phyloP scores from a whole-genome alignment of 2,797 vertebrate species.

The Pangasius mekongensis region DNA sequence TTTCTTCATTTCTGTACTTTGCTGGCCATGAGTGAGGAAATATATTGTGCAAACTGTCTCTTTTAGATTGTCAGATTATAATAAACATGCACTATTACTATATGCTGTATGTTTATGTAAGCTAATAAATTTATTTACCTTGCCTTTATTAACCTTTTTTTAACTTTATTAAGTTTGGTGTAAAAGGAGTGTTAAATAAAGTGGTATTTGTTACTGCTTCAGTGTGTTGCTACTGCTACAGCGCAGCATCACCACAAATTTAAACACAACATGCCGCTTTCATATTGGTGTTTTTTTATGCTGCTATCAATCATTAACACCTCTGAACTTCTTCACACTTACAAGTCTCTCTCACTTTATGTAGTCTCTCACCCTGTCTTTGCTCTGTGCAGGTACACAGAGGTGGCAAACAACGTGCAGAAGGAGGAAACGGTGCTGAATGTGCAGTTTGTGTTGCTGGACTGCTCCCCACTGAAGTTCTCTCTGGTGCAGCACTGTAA shows the following conservation, averaged over 20 bases:
- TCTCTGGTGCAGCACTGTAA: conserved; percentile 85
- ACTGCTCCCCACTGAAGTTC: conserved; percentile 85
- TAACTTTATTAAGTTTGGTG: background rate
- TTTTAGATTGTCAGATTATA: background rate
- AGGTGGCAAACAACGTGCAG: conserved; percentile 84
- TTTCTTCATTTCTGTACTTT: no score
- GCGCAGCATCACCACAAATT: background rate
- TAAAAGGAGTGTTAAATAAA: background rate
- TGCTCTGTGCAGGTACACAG: conserved; percentile 79
- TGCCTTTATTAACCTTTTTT: background rate
- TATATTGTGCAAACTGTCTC: background rate
- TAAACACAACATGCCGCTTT: background rate
- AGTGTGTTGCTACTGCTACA: background rate
- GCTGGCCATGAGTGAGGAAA: no score
- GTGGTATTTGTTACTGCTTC: background rate
- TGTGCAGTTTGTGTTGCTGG: conserved; percentile 83
- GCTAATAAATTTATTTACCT: background rate
- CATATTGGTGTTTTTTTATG: background rate
- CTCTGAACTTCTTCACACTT: conserved; percentile 16
- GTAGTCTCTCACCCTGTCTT: background rate
- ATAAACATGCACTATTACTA: background rate
- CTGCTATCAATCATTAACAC: conserved; percentile 25
- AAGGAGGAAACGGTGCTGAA: conserved; percentile 85
- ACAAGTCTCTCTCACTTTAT: background rate
- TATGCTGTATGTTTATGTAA: no score